A percentile compares a stretch with the other conserved stretches of the same genome.
These are phyloP conservation scores for Tetrao urogallus DNA, from an alignment of 2,113 vertebrate species.

Conservation along the genomic window DNA sequence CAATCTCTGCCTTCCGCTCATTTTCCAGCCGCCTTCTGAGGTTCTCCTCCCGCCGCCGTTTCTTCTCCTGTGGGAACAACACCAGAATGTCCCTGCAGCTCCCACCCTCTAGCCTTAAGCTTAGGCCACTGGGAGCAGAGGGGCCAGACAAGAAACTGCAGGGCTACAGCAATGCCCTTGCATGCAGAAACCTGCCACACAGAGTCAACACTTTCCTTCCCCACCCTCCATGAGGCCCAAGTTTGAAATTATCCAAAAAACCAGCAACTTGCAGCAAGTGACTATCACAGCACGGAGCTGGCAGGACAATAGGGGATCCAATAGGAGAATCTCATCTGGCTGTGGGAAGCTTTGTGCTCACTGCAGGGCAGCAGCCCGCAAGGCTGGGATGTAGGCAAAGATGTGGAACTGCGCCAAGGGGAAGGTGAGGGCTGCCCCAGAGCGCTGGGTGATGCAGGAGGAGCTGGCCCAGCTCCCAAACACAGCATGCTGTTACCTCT, in stretches of 20 bases:
- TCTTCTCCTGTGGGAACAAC: conserved; percentile 83
- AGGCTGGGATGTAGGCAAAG: neutral
- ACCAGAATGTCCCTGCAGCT: fast-evolving
- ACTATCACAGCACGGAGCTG: fast-evolving
- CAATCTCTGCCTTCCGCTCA: conserved; percentile 88
- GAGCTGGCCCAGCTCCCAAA: fast-evolving
- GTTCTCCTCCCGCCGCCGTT: conserved; percentile 86
- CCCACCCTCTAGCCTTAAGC: neutral
- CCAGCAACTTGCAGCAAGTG: neutral
- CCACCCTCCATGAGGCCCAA: fast-evolving
- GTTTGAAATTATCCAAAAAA: neutral
- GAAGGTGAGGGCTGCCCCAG: neutral
- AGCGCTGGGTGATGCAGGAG: neutral
- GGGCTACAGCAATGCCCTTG: neutral
- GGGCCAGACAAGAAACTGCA: fast-evolving
- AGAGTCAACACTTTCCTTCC: neutral
- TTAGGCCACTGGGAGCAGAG: fast-evolving
- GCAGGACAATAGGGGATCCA: neutral
- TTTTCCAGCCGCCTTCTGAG: conserved; percentile 87
- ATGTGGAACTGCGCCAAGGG: fast-evolving
- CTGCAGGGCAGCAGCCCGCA: too few relatives aligned
- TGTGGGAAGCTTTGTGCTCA: too few relatives aligned
- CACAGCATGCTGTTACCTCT: conserved; percentile 75
- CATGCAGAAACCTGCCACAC: neutral
- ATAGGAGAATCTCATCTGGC: too few relatives aligned